Percentiles rank a stretch among this genome's conserved stretches.
These are phyloP conservation scores for Tenebrosternarchus preto DNA, from an alignment of 2,113 vertebrate species.

Conservation along the genomic window DNA sequence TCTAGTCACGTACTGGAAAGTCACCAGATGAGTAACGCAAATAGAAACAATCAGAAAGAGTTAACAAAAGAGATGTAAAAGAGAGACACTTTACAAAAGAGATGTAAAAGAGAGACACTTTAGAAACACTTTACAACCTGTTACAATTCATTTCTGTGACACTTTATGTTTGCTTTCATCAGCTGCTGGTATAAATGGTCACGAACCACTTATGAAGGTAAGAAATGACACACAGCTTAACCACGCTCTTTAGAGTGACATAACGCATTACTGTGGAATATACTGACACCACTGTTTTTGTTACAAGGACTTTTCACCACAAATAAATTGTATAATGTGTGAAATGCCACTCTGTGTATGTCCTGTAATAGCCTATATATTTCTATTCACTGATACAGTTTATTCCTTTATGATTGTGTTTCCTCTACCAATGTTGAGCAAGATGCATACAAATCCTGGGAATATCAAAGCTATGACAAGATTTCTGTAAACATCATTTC, in stretches of 20 bases:
- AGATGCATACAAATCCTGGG: not conserved
- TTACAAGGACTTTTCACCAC: not conserved
- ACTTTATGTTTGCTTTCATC: not conserved
- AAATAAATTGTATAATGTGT: not conserved
- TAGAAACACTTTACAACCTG: not conserved
- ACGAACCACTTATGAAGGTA: too few species aligned
- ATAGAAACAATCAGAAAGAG: not conserved
- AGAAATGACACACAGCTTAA: too few species aligned
- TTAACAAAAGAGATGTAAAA: not conserved
- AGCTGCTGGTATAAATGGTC: conserved; percentile 1
- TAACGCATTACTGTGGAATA: not conserved
- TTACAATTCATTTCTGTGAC: not conserved
- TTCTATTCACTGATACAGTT: too few species aligned
- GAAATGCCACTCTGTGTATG: not conserved
- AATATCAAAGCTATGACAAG: not conserved
- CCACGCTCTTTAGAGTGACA: too few species aligned
- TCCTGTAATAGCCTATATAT: too few species aligned
- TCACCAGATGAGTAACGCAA: conserved; percentile 34
- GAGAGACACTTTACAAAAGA: not conserved
- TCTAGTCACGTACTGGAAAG: not conserved
- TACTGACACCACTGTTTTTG: not conserved
- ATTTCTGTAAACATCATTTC: conserved; percentile 28
- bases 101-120: not conserved
- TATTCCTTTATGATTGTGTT: not conserved
- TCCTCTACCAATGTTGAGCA: not conserved